Evolutionary conservation across 2,797 vertebrate genomes (phyloP), one percentile per base, ranked within the genome.

Genomic region (Distichodus sexfasciatus): DNA sequence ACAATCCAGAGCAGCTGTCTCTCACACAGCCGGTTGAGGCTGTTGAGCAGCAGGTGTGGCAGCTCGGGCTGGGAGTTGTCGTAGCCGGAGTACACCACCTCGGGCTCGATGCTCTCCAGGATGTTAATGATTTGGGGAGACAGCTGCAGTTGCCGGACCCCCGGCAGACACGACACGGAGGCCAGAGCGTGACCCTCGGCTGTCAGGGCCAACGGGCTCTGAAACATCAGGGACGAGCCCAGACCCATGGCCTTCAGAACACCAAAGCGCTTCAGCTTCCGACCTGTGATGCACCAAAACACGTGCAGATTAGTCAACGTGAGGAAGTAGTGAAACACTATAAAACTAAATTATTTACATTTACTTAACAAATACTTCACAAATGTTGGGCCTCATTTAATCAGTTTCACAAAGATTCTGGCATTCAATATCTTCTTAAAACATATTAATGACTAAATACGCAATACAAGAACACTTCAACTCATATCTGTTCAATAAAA

Each of bases 1-100:
- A 99, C 95, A 19, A 99, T 97, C 84, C 94, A 93, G 70, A 98
- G 90, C 76, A 99, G 94, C 75, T 99, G 97, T 67, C 93, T 93
- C 83, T 99, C 97, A 14, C 95, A 96, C 60, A 99, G 91, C 28
- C 90, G 84, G 84, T 99, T 99, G 61, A 99, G 93, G 80, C 95
- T 96, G 60, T 87, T 97, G 76, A 99, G 91, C 77, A 99, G 88
- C 23, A 94, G 81, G 77, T 95, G 92, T 47, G 96, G 91, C 6
- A 91, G 87, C 35, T 97, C 93, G 0, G 93, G 84, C 76, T 94
- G 94, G 10, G 86, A 84, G 83, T 86, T 93, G 89, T 99, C 95
- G 2, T 93, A 91, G 15, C 94, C 96, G 0, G 96, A 93, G 74
- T 93, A 95, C 78, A 97, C 82, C 12, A 88, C 75, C 65, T 98